Evolutionary conservation across 1,140 invertebrate genomes (phyloP), one percentile per base, ranked within the genome.

Genomic region (Tenebrio molitor): DNA sequence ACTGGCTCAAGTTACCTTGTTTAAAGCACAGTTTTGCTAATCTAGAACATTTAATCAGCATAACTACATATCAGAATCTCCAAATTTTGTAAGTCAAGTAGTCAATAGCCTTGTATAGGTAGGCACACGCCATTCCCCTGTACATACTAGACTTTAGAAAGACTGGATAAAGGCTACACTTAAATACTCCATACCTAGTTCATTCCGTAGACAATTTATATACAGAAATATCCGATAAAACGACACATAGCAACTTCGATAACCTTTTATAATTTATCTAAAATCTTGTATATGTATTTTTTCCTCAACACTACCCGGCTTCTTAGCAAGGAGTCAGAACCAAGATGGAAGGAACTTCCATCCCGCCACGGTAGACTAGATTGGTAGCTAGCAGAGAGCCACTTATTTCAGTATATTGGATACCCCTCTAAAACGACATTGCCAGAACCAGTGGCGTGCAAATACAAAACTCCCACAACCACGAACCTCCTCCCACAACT

Each of bases 351-450:
- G 81, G 77, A 79, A 82, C 75, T 81, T 81, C 80, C 81, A 82
- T 82, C 79, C 81, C 82, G 82, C 82, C 82, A 80, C 82, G 81
- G 77, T 78, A 82, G 78, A 82, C 81, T 82, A 77, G 74, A 80
- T 79, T 79, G 74, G 79, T 78, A 76, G 78, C 78, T 79, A 80
- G 75, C 76, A 72, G 42, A 72, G 73, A 79, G 74, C 63, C 68
- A 76, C 81, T 79, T 78, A 79, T 79, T 81, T 79, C 77, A 76
- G 82, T 83, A 83, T 83, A 83, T 76, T 71, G 72, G 74, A 76
- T 82, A 83, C 82, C 82, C 82, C 82, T 83, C 82, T 83, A 83
- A 81, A 81, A 79, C 78, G 79, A 80, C 78, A 83, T 82, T 88
- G 76, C 86, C 85, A 14, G 12, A 50, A 50, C 41, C 75, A 76